Evolutionary conservation across 2,888 invertebrate species (phyloP), one percentile per base, ranked within the genome.

Genomic region (Scrobipalpa costella): DNA sequence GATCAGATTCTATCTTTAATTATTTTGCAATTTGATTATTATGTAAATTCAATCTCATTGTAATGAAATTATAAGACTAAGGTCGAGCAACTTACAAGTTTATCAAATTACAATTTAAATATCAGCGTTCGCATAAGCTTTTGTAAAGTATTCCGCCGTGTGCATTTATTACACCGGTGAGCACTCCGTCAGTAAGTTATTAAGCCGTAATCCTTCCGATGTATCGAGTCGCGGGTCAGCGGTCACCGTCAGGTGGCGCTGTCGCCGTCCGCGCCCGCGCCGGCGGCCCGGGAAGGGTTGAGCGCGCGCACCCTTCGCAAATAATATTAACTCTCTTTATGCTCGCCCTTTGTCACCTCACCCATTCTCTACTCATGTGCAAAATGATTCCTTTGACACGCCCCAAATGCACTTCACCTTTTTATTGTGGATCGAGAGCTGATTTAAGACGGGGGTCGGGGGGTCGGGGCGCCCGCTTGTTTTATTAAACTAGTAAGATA

Each of bases 291-390:
- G 68, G 67, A 69, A 73, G 72, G 70, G 73, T 64, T 66, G 47
- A 50, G 64, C 36, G n/a, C n/a, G n/a, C 66, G 58, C 69, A 67
- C 80, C 76, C 78, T 74, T 70, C 74, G 69, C 81, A 77, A 81
- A 81, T 77, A 75, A 81, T 83, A 82, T 86, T 83, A 85, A 83
- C 81, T 86, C 81, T 79, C 78, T 80, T 73, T 73, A 77, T 75
- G 73, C 72, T 72, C 71, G 73, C 73, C 74, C 78, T 81, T 79
- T 82, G 80, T 80, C 76, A 77, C 74, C 77, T 71, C 57, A 67
- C 69, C 67, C 64, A 7, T 55, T 40, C 68, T 71, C 69, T 65
- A 40, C 72, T 74, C 76, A 68, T 76, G 75, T 75, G 77, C 79
- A 74, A 81, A 82, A 81, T 78, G 80, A 78, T 77, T 79, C 77